Evolutionary conservation across 2,113 vertebrate species (phyloP).

Genomic region (Malaclemys terrapin): DNA sequence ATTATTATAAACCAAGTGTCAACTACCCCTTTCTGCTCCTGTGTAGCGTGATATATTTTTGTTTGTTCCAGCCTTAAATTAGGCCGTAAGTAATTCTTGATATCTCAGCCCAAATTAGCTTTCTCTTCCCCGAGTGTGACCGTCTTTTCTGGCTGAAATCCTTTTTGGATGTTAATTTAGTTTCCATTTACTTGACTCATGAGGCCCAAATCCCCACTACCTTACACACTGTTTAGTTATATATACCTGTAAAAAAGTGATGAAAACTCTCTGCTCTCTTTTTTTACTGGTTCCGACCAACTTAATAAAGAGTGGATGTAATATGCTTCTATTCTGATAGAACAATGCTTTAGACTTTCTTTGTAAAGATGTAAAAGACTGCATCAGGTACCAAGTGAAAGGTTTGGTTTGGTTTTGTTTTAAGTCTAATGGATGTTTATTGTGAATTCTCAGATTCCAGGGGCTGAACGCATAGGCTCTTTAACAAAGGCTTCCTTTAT

Average conservation of each 20-base stretch:
- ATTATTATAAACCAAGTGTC: background rate
- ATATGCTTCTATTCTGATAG: background rate
- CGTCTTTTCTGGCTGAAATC: background rate
- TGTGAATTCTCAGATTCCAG: background rate
- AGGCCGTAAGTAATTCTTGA: background rate
- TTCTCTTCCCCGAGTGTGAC: background rate
- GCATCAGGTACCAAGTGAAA: background rate
- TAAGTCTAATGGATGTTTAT: background rate
- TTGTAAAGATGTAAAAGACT: background rate
- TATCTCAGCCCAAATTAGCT: background rate
- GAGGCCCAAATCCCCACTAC: background rate
- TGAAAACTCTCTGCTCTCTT: background rate
- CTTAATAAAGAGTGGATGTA: accelerated
- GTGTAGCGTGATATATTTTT: background rate
- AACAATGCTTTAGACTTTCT: background rate
- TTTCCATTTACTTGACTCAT: background rate
- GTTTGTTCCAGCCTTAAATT: accelerated
- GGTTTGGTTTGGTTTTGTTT: accelerated
- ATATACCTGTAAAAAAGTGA: background rate
- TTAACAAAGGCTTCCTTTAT: background rate
- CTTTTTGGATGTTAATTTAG: background rate
- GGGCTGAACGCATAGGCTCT: background rate
- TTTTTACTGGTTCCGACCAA: background rate
- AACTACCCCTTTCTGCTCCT: background rate
- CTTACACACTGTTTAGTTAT: background rate